phyloP scores from a whole-genome alignment of 2,113 vertebrate genomes.

The Isurus oxyrinchus region DNA sequence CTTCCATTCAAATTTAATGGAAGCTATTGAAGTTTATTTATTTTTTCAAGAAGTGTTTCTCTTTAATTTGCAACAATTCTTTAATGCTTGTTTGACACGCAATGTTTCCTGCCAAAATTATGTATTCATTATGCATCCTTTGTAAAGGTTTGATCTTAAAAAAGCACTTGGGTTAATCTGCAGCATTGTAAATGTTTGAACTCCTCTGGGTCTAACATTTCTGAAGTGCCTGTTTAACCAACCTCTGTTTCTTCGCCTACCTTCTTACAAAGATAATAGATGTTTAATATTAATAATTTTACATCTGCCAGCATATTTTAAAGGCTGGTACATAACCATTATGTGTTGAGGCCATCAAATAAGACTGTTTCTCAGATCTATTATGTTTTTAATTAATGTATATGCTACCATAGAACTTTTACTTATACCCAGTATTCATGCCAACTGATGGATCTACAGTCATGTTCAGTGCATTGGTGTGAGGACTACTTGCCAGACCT shows the following conservation, averaged over 20 bases:
- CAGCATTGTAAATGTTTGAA: not conserved
- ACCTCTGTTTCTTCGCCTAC: not conserved
- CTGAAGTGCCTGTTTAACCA: slow-evolving; percentile 12
- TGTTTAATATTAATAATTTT: not conserved
- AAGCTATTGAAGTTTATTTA: not conserved
- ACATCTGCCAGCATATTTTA: not conserved
- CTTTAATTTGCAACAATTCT: not conserved
- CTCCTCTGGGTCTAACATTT: not conserved
- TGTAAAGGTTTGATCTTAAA: not conserved
- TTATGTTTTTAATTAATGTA: not conserved
- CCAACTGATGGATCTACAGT: not conserved
- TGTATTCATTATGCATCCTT: not conserved
- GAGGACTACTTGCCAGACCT: not conserved
- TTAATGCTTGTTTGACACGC: not conserved
- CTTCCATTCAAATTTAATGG: not conserved
- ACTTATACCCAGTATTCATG: not conserved
- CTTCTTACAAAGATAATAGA: not conserved
- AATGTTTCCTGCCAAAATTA: not conserved
- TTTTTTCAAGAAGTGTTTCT: not conserved
- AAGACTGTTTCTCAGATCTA: not conserved
- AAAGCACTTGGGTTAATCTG: not conserved
- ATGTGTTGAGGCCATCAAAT: not conserved
- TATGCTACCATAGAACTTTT: not conserved
- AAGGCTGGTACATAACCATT: not conserved
- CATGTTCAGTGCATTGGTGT: not conserved